These are phyloP conservation scores for Erpetoichthys calabaricus DNA, from an alignment of 2,797 vertebrate species.

Conservation along the genomic window DNA sequence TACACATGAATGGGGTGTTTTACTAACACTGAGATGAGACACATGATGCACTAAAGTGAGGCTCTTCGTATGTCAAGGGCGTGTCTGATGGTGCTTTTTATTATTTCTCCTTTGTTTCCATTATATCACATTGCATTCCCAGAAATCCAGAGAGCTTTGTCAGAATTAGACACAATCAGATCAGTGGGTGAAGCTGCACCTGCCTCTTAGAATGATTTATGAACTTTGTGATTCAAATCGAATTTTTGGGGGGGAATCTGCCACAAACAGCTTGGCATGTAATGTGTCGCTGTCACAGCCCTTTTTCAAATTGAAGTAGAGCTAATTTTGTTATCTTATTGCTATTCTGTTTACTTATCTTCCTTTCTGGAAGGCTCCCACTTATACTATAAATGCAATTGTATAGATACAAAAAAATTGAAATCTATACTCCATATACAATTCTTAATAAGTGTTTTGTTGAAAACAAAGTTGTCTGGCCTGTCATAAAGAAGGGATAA, in stretches of 20 bases:
- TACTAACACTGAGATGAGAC: too few relatives aligned
- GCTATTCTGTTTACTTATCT: too few relatives aligned
- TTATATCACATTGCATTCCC: neutral
- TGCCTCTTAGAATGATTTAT: conserved; percentile 2
- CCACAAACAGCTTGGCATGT: neutral
- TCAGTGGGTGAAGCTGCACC: neutral
- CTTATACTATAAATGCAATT: too few relatives aligned
- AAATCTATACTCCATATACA: too few relatives aligned
- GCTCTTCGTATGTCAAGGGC: neutral
- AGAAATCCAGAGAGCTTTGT: neutral
- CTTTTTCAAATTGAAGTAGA: neutral
- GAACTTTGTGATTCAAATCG: conserved; percentile 1
- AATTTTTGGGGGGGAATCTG: neutral
- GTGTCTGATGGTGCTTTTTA: neutral
- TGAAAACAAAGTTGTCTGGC: too few relatives aligned
- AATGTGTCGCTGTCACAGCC: neutral
- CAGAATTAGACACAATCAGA: neutral
- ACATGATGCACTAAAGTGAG: neutral
- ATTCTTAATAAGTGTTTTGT: too few relatives aligned
- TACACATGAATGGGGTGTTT: too few relatives aligned
- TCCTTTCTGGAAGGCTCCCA: too few relatives aligned
- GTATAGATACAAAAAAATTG: too few relatives aligned
- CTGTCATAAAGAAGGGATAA: too few relatives aligned
- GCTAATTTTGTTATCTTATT: neutral
- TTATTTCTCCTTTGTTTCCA: neutral